Conservation (phyloP, 2,888 invertebrate species). For the Urechis unicinctus region DNA sequence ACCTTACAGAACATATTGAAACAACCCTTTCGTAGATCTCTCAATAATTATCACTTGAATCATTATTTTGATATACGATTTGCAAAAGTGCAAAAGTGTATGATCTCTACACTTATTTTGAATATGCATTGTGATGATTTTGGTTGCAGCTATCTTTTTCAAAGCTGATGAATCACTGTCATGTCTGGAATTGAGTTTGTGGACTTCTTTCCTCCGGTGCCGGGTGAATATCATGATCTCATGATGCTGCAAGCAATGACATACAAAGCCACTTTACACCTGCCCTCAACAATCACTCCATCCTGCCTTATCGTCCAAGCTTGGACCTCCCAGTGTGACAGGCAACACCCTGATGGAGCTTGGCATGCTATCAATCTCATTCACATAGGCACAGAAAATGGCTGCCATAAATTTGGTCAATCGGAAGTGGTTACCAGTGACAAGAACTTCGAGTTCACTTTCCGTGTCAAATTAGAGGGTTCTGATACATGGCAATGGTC, state of each 20-base stretch:
- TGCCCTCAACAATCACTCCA: background rate
- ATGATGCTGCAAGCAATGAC: conserved; percentile 23
- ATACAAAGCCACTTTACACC: conserved; percentile 10
- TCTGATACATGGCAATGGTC: conserved; percentile 18
- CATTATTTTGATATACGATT: too few relatives aligned
- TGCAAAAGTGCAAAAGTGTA: too few relatives aligned
- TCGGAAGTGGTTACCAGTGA: conserved; percentile 21
- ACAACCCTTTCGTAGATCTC: too few relatives aligned
- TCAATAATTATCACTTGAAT: too few relatives aligned
- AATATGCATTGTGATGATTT: too few relatives aligned
- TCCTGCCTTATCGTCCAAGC: conserved; percentile 14
- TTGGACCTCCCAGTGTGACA: conserved; percentile 24
- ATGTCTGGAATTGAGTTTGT: background rate
- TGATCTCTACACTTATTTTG: too few relatives aligned
- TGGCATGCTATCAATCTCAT: conserved; percentile 1
- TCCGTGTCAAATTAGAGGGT: conserved; percentile 5
- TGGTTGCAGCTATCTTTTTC: too few relatives aligned
- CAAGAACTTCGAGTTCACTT: conserved; percentile 21
- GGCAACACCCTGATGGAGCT: conserved; percentile 16
- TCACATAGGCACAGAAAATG: background rate
- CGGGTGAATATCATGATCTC: conserved; percentile 17
- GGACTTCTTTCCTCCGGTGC: conserved; percentile 8
- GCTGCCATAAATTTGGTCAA: conserved; percentile 13
- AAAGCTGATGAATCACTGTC: too few relatives aligned
- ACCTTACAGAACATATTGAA: too few relatives aligned